Evolutionary conservation across 2,888 invertebrate genomes (phyloP), one percentile per base, ranked within the genome.

Genomic region (Nysson spinosus): DNA sequence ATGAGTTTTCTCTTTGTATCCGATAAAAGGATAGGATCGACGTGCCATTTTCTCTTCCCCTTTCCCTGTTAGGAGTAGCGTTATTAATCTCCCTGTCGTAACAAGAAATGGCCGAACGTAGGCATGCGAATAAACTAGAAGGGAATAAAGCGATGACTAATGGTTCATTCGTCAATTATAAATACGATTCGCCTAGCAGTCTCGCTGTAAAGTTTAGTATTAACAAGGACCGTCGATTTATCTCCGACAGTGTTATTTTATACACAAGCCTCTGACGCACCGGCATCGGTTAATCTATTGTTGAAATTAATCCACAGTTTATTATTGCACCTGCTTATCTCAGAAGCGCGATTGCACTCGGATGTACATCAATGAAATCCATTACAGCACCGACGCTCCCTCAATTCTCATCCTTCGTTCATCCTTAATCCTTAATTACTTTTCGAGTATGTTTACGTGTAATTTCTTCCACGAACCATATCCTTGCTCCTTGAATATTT

Each of bases 121-220:
- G 34, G 24, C 58, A 28, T 16, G 34, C 37, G 50, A 37, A 42
- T 44, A 24, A 57, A 26, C 34, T 35, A 3, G 42, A 49, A 51
- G 9, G 19, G 56, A 54, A 61, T 64, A 35, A n/a, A 39, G 55
- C 70, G 58, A 54, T 71, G 71, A 74, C 57, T 74, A 74, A 73
- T 68, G 68, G 52, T 47, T 44, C 49, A 58, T 64, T 74, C 68
- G 71, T 73, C 75, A 74, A 73, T 73, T 74, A 74, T 74, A 73
- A 74, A 71, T 71, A 73, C 51, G 61, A 71, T 64, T 67, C 61
- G 39, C 50, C 50, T 28, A 22, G 52, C 26, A 32, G 49, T 34
- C n/a, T n/a, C n/a, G 51, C 30, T 28, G 46, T 35, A 49, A 64
- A 63, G 58, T 67, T 67, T 74, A 60, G 57, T 54, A 60, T 56